Conservation (phyloP, 2,888 invertebrate species). For the Drosophila sordidula region DNA sequence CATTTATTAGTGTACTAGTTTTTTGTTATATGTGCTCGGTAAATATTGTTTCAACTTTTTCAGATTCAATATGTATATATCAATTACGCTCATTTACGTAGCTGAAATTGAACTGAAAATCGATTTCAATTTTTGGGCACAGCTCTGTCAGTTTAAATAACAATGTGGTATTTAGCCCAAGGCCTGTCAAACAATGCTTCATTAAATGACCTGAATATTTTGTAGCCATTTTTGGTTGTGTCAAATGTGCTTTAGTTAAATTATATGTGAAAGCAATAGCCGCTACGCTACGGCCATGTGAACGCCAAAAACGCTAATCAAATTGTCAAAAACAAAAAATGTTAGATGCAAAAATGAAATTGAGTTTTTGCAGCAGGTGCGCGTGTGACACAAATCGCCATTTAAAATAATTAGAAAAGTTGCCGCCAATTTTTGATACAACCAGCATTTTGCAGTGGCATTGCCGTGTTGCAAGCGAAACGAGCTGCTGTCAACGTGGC, state of each 20-base stretch:
- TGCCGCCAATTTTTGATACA: slow-evolving; percentile 55
- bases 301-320: slow-evolving; percentile 41
- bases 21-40: not conserved
- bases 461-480: slow-evolving; percentile 24
- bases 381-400: slow-evolving; percentile 73
- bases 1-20: no score
- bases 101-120: not conserved
- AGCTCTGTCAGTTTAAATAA: slow-evolving; percentile 10
- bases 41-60: not conserved
- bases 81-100: slow-evolving; percentile 5
- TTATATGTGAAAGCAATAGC: slow-evolving; percentile 17
- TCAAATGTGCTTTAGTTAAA: slow-evolving; percentile 35
- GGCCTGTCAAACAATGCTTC: slow-evolving; percentile 4
- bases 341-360: slow-evolving; percentile 26
- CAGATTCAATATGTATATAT: not conserved
- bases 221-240: slow-evolving; percentile 13
- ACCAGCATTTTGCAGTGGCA: slow-evolving; percentile 39
- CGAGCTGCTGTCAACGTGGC: slow-evolving; percentile 40
- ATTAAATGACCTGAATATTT: slow-evolving; percentile 31
- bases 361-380: slow-evolving; percentile 41
- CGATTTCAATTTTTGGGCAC: slow-evolving; percentile 1
- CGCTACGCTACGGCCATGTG: slow-evolving; percentile 7
- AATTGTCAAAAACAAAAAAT: slow-evolving; percentile 33
- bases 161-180: slow-evolving; percentile 14
- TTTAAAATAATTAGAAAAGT: slow-evolving; percentile 79